Conservation (phyloP, 2,888 invertebrate genomes). For the Stenchaetothrips biformis region DNA sequence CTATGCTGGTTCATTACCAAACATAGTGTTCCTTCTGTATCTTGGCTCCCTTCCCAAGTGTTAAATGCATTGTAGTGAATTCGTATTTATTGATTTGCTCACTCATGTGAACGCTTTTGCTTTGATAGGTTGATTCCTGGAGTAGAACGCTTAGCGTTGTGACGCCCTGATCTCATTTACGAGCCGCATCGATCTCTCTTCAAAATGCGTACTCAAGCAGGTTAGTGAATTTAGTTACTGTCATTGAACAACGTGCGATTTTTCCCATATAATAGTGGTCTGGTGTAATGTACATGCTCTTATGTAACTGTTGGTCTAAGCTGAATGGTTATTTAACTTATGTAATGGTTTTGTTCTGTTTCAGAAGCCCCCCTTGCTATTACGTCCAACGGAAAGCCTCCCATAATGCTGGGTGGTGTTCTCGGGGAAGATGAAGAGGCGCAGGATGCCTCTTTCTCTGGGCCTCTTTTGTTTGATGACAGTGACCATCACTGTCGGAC, state of each 20-base stretch:
- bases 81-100: neutral
- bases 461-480: slow-evolving; percentile 52
- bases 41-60: neutral
- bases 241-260: neutral
- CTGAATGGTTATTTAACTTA: neutral
- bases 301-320: too few relatives aligned
- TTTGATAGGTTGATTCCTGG: slow-evolving; percentile 12
- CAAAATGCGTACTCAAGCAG: slow-evolving; percentile 16
- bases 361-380: neutral
- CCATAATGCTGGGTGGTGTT: neutral
- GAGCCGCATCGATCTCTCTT: neutral
- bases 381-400: neutral
- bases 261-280: neutral
- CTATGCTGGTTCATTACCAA: neutral
- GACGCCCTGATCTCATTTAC: slow-evolving; percentile 1
- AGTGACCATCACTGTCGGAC: slow-evolving; percentile 56
- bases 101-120: slow-evolving; percentile 6
- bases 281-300: neutral
- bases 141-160: slow-evolving; percentile 22
- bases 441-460: neutral
- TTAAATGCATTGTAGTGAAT: neutral
- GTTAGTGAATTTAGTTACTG: neutral
- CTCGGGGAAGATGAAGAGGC: slow-evolving; percentile 1
- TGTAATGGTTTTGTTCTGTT: neutral
- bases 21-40: neutral